A percentile compares a stretch with the other conserved stretches of the same genome.
Evolutionary conservation across 2,888 invertebrate species (phyloP).

Genomic region (Hypena proboscidalis): DNA sequence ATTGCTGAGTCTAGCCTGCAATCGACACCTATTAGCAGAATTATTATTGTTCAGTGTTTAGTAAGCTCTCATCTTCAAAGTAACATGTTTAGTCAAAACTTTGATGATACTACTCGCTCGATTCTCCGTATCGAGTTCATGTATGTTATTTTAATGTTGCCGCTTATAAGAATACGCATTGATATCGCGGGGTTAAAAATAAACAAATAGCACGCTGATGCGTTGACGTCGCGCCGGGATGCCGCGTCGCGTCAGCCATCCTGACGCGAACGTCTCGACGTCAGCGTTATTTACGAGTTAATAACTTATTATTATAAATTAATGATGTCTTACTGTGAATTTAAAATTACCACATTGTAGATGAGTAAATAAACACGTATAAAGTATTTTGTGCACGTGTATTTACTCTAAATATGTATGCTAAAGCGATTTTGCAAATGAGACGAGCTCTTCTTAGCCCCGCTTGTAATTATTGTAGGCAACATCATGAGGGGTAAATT

Average conservation of each 20-base stretch:
- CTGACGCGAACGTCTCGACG: constrained; percentile 31
- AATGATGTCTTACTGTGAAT: constrained; percentile 39
- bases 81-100: too few species aligned
- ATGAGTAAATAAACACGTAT: neutral
- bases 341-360: constrained; percentile 14
- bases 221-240: constrained; percentile 34
- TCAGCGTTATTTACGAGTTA: too few species aligned
- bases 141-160: constrained; percentile 23
- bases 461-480: too few species aligned
- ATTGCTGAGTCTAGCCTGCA: too few species aligned
- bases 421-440: too few species aligned
- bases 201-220: constrained; percentile 45
- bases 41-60: too few species aligned
- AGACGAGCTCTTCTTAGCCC: too few species aligned
- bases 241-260: constrained; percentile 18
- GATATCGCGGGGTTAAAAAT: constrained; percentile 51
- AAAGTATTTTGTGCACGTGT: too few species aligned
- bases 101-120: constrained; percentile 5
- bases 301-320: constrained; percentile 45
- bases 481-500: too few species aligned
- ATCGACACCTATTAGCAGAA: too few species aligned
- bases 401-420: too few species aligned
- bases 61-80: too few species aligned
- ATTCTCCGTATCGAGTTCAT: constrained; percentile 36
- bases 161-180: constrained; percentile 40